Evolutionary conservation across 1,140 invertebrate genomes (phyloP), one percentile per base, ranked within the genome.

Genomic region (Zaprionus nigranus): DNA sequence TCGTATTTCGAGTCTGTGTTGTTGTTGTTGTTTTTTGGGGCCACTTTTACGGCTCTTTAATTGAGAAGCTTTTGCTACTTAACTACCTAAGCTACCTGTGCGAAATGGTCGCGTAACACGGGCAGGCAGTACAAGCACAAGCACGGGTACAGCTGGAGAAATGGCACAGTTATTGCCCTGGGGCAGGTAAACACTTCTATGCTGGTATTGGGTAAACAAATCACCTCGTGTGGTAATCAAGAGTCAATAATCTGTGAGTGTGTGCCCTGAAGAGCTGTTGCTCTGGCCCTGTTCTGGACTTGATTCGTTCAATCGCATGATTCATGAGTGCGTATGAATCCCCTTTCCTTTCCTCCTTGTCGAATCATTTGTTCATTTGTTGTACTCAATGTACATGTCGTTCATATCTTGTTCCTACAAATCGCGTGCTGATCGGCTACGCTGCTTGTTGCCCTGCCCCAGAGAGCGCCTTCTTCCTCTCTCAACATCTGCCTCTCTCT

Each of bases 371-470:
- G 82, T 77, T 81, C 78, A 79, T 76, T 72, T 81, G 68, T 72
- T 72, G 77, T 84, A 87, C 81, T 75, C 78, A 78, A 84, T 87
- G 83, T 88, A 88, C 85, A 88, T 88, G 85, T 88, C 85, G 85
- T 84, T 90, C 75, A 66, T 88, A 88, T 88, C 84, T 81, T 88
- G 84, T 88, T 88, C 72, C 70, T 85, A 88, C 85, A 88, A 88
- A 88, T 88, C 85, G 85, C 85, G 81, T 90, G 85, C 85, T 90
- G 84, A 90, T 90, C 85, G 68, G 46, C 9, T 51, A 51, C 46
- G 17, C 28, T 20, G 60, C 24, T 28, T 70, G 67, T 70, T 34
- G 60, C 64, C 70, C 43, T 17, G 53, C 20, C 38, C 36, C 56
- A 26, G 28, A 46, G 17, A 26, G 26, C 71, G 20, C 24, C 20